Evolutionary conservation across 2,888 invertebrate species (phyloP).

Genomic region (Drosophila kuntzei): DNA sequence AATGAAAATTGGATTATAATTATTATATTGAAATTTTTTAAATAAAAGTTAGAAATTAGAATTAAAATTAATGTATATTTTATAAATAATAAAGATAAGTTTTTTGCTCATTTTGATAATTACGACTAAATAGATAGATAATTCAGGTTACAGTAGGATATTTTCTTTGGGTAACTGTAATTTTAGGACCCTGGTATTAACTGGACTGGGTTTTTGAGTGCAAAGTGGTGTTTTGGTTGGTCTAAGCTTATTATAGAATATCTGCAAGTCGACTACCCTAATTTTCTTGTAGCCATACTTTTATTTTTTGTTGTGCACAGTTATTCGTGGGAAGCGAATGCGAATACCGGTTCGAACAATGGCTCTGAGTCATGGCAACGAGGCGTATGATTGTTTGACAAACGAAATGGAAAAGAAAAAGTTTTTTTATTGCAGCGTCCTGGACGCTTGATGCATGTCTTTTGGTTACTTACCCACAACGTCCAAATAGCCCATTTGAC

Average conservation of each 20-base stretch:
- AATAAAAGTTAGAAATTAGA: no score
- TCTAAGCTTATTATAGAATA: background rate
- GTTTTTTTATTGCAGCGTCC: slow-evolving; percentile 10
- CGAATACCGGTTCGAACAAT: slow-evolving; percentile 42
- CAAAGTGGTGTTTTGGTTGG: background rate
- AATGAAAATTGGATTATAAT: no score
- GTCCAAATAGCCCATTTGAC: slow-evolving; percentile 94
- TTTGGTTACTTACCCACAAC: slow-evolving; percentile 90
- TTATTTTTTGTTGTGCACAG: slow-evolving; percentile 15
- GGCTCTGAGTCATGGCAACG: slow-evolving; percentile 35
- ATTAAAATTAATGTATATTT: no score
- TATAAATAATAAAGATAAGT: no score
- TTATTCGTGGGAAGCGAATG: slow-evolving; percentile 20
- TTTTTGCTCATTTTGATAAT: no score
- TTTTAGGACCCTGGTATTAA: background rate
- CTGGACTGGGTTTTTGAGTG: background rate
- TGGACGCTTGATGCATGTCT: slow-evolving; percentile 18
- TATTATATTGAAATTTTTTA: no score
- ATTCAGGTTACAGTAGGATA: no score
- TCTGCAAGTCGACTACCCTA: background rate
- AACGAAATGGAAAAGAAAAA: slow-evolving; percentile 48
- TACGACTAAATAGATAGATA: no score
- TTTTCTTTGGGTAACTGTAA: background rate
- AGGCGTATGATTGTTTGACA: slow-evolving; percentile 61
- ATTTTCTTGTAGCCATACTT: background rate